Evolutionary conservation across 2,113 vertebrate species (phyloP), one percentile per base, ranked within the genome.

Genomic region (Origma solitaria): DNA sequence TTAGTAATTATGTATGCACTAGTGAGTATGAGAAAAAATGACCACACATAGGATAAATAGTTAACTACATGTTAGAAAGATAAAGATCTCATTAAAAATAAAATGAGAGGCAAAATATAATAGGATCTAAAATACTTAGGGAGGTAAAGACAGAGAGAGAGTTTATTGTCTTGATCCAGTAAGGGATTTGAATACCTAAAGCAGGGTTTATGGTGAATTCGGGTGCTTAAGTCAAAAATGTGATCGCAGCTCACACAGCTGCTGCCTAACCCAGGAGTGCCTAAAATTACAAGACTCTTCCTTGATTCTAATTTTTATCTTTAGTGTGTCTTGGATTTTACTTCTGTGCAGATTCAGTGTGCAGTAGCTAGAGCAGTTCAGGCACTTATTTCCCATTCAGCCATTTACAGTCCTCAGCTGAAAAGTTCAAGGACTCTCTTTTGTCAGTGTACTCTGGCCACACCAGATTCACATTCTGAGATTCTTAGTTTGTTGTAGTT

Each of bases 91-190:
- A 88, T 94, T 88, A 83, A 83, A 94, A 92, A 88, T 85, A 88
- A 82, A 89, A 83, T 65, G 47, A 28, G 38, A 90, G 79, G 79
- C 71, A 92, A 92, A 97, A 69, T 68, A 82, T 85, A 92, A 86
- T 88, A 88, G 92, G 90, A 93, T 93, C 54, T 86, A 50, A 90
- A 88, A 90, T 90, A 86, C 93, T 96, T 92, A 91, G 81, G 30
- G 50, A 87, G 45, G 75, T 73, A 64, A 62, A 62, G 65, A 68
- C 62, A 75, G 60, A 78, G 62, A 44, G 35, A 37, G 86, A 84
- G 85, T 92, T 92, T 86, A 88, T 88, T 90, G 75, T 15, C 71
- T 80, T 70, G 54, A 94, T 94, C 79, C 68, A 62, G 73, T 92
- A 76, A 94, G 58, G 60, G 71, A 58, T 82, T 90, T 90, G 69